Percentiles rank a stretch among this genome's conserved stretches.
Conservation (phyloP, 2,113 vertebrate genomes). For the Oncorhynchus gorbuscha region DNA sequence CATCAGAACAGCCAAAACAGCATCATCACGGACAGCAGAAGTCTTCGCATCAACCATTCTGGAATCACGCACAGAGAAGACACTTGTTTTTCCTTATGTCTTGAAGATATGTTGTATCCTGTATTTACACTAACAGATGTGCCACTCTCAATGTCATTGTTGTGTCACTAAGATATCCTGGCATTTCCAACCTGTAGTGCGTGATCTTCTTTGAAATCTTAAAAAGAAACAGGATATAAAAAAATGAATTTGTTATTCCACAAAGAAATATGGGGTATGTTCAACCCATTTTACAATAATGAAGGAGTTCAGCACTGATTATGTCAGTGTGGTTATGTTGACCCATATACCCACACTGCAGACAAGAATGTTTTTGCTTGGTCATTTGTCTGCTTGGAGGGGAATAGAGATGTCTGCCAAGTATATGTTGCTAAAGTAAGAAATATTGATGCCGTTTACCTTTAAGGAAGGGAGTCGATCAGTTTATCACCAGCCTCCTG, state of each 20-base stretch:
- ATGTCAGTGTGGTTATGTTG: conserved; percentile 40
- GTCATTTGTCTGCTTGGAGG: conserved; percentile 48
- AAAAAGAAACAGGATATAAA: conserved; percentile 16
- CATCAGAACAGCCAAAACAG: background rate
- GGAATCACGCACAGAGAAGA: background rate
- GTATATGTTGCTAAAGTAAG: conserved; percentile 44
- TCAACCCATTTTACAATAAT: conserved; percentile 46
- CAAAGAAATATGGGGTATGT: conserved; percentile 32
- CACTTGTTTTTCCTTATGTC: background rate
- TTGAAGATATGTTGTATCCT: conserved; percentile 4
- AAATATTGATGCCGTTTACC: conserved; percentile 46
- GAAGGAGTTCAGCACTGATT: conserved; percentile 60
- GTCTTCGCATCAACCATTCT: background rate
- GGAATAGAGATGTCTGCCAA: conserved; percentile 41
- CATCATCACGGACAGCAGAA: background rate
- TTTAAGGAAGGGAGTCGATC: conserved; percentile 78
- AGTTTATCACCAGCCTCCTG: conserved; percentile 65
- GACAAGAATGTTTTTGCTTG: conserved; percentile 46
- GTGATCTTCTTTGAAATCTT: conserved; percentile 20
- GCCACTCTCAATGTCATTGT: conserved; percentile 46
- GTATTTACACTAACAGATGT: conserved; percentile 33
- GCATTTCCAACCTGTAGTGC: conserved; percentile 51
- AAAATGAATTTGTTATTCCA: conserved; percentile 35
- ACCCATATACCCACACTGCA: no score
- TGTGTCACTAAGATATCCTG: conserved; percentile 41